A percentile compares a stretch with the other conserved stretches of the same genome.
phyloP scores from a whole-genome alignment of 2,888 invertebrate species.

The Lobophora halterata region DNA sequence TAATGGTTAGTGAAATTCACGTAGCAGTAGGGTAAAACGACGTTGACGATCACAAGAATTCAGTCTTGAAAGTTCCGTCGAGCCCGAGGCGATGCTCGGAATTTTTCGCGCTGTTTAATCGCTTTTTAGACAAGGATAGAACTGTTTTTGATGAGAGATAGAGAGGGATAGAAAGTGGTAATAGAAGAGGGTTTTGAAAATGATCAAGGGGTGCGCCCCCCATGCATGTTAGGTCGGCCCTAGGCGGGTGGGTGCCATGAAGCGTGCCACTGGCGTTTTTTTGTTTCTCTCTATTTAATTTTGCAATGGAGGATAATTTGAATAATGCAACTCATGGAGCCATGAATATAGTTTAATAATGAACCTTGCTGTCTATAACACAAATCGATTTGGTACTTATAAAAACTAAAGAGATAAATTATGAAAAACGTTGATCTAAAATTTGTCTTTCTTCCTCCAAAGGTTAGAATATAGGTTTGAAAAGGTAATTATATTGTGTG shows the following conservation, averaged over 20 bases:
- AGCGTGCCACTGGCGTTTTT: conserved; percentile 63
- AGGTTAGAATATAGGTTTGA: no score
- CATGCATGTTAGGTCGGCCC: conserved; percentile 58
- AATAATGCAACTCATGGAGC: conserved; percentile 72
- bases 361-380: no score
- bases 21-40: conserved; percentile 24
- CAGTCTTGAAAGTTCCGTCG: conserved; percentile 55
- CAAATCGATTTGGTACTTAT: conserved; percentile 20
- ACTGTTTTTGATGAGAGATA: conserved; percentile 23
- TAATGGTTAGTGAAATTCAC: conserved; percentile 14
- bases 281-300: conserved; percentile 77
- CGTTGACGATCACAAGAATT: conserved; percentile 49
- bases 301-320: conserved; percentile 75
- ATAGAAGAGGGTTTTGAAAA: conserved; percentile 66
- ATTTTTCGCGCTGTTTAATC: conserved; percentile 52
- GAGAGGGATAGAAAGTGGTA: conserved; percentile 47
- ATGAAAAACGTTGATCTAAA: no score
- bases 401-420: no score
- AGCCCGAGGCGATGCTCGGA: conserved; percentile 57
- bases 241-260: conserved; percentile 65
- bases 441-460: no score
- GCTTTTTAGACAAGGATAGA: conserved; percentile 51
- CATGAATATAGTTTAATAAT: no score
- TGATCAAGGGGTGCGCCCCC: conserved; percentile 74
- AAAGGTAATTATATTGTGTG: no score